Evolutionary conservation across 1,140 invertebrate genomes (phyloP).

Genomic region (Drosophila kepulauana): DNA sequence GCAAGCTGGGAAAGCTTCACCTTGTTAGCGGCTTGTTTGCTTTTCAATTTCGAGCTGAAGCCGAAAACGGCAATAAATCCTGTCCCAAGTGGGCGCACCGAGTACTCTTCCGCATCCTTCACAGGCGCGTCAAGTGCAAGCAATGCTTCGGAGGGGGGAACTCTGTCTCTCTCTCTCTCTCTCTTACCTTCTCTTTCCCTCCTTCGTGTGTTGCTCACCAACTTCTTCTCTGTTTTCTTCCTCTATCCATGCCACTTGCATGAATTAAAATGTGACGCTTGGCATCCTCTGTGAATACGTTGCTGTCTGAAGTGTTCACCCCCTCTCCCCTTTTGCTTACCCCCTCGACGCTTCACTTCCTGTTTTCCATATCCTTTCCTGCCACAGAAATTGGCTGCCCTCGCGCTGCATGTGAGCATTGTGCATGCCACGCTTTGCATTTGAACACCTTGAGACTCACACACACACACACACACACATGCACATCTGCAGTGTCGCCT

Average conservation of each 20-base stretch:
- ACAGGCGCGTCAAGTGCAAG: conserved; percentile 61
- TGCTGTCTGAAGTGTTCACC: conserved; percentile 18
- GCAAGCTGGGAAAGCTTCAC: conserved; percentile 58
- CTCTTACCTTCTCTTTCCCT: not conserved
- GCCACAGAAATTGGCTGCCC: conserved; percentile 10
- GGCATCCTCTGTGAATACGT: conserved; percentile 7
- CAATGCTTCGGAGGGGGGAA: conserved; percentile 17
- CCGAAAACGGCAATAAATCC: conserved; percentile 82
- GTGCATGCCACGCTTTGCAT: conserved; percentile 12
- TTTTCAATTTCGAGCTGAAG: conserved; percentile 79
- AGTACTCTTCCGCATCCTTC: conserved; percentile 55
- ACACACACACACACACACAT: not conserved
- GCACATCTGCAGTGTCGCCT: conserved; percentile 14
- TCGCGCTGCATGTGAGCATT: conserved; percentile 19
- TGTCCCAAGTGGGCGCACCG: conserved; percentile 47
- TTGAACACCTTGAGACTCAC: conserved; percentile 29
- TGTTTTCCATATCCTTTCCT: not conserved
- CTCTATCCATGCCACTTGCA: conserved; percentile 35
- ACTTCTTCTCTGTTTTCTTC: not conserved
- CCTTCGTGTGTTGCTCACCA: not conserved
- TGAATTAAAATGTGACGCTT: conserved; percentile 72
- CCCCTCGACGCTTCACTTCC: too few relatives aligned
- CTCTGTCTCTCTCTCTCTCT: not conserved
- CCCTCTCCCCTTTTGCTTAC: not conserved
- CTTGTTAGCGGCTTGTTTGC: conserved; percentile 82